Evolutionary conservation across 2,797 vertebrate species (phyloP).

Genomic region (Cheirogaleus major): DNA sequence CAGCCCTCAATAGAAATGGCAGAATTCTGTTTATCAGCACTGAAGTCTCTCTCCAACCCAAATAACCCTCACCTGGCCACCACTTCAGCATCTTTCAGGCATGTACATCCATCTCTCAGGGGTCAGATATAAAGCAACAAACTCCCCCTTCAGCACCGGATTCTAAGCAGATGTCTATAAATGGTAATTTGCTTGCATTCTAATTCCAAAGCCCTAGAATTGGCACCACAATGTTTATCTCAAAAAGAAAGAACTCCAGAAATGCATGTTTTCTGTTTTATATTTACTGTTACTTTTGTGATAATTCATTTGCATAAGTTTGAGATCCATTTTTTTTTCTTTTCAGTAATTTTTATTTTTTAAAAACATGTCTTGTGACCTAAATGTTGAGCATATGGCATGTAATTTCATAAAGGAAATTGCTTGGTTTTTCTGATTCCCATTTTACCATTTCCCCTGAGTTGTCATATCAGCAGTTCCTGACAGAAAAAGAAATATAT

Average conservation of each 20-base stretch:
- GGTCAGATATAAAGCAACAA: accelerated
- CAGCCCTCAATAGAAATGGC: background rate
- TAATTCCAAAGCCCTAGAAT: background rate
- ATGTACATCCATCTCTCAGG: background rate
- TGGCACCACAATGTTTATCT: background rate
- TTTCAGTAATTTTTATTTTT: background rate
- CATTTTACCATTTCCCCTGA: slow-evolving; percentile 59
- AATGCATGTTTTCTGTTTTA: background rate
- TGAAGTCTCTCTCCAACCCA: background rate
- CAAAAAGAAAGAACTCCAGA: slow-evolving; percentile 49
- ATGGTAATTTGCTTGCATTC: background rate
- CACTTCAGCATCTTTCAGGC: background rate
- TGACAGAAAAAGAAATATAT: slow-evolving; percentile 65
- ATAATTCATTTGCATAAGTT: slow-evolving; percentile 57
- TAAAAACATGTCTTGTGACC: slow-evolving; percentile 1
- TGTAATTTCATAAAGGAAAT: slow-evolving; percentile 55
- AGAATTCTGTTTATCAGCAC: background rate
- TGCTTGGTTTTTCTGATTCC: slow-evolving; percentile 56
- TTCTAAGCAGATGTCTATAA: background rate
- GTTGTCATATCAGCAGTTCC: slow-evolving; percentile 32
- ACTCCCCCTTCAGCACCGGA: background rate
- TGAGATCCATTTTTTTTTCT: slow-evolving; percentile 43
- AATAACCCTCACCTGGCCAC: background rate
- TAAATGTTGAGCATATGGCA: slow-evolving; percentile 67
- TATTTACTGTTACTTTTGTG: slow-evolving; percentile 67